Conservation (phyloP, 2,113 vertebrate species). For the Mungos mungo region DNA sequence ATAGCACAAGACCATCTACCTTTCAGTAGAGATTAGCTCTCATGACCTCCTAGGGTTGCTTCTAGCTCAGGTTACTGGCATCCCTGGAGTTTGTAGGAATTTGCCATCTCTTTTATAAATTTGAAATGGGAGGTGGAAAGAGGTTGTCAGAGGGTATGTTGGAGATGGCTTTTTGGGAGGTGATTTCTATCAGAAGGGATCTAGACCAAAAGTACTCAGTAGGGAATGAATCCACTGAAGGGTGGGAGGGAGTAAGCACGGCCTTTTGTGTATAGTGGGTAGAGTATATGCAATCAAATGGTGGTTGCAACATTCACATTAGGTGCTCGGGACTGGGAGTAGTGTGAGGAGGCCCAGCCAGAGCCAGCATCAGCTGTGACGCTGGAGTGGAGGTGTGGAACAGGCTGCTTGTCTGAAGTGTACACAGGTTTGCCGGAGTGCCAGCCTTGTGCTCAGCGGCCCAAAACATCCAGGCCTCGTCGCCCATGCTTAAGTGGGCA, state of each 20-base stretch:
- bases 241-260: not conserved
- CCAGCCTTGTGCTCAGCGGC: not conserved
- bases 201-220: not conserved
- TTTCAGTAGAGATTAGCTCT: not conserved
- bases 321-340: not conserved
- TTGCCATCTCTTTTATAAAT: slow-evolving; percentile 2
- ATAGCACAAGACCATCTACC: not conserved
- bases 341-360: not conserved
- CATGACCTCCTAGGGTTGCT: not conserved
- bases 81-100: not conserved
- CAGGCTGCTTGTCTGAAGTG: not conserved
- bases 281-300: not conserved
- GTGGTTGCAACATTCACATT: not conserved
- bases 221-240: not conserved
- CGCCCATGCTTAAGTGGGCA: slow-evolving; percentile 1
- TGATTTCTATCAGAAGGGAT: not conserved
- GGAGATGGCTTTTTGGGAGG: not conserved
- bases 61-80: not conserved
- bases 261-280: not conserved
- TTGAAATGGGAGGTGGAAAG: slow-evolving; percentile 16
- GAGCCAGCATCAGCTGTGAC: not conserved
- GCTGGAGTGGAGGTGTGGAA: not conserved
- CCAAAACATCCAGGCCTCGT: slow-evolving; percentile 20
- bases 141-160: not conserved
- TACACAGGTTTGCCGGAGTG: slow-evolving; percentile 15